Conservation (phyloP, 35 echinoderm and acorn worm species). For the Diadema setosum region DNA sequence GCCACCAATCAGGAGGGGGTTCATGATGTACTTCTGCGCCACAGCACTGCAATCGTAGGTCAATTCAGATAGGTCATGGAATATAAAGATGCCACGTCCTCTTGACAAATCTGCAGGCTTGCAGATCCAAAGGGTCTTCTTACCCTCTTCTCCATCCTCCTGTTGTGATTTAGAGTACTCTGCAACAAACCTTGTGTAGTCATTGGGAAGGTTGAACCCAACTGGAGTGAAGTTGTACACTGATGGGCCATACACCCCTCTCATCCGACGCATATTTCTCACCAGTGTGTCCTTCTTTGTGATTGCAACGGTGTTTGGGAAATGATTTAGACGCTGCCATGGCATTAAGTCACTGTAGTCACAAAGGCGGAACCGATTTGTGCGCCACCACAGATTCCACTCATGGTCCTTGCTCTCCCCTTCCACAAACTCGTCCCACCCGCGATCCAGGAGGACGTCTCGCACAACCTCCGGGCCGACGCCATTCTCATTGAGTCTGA, state of each 20-base stretch:
- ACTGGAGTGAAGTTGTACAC: constrained; percentile 83
- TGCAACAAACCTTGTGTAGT: constrained; percentile 95
- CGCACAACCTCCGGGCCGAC: constrained; percentile 50
- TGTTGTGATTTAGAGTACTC: constrained; percentile 75
- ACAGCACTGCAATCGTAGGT: constrained; percentile 83
- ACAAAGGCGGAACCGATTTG: constrained; percentile 52
- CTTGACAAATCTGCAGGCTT: constrained; percentile 84
- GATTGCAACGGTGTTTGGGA: constrained; percentile 78
- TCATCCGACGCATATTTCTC: constrained; percentile 84
- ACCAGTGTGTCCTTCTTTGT: constrained; percentile 86
- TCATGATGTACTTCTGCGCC: constrained; percentile 66
- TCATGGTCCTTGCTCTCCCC: constrained; percentile 66
- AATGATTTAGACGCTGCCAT: constrained; percentile 91
- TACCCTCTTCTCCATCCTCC: constrained; percentile 19
- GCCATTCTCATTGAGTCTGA: constrained; percentile 65
- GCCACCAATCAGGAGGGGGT: constrained; percentile 77
- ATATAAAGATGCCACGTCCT: constrained; percentile 86
- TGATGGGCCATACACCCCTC: constrained; percentile 76
- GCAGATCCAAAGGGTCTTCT: constrained; percentile 73
- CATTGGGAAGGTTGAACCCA: constrained; percentile 85
- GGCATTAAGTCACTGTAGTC: constrained; percentile 74
- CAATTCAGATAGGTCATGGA: constrained; percentile 76
- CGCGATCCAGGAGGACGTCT: constrained; percentile 51
- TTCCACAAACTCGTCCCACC: constrained; percentile 85
- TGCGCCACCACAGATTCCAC: constrained; percentile 89